phyloP scores from a whole-genome alignment of 2,888 invertebrate genomes.

The Sinopyrophorus schimmeli region DNA sequence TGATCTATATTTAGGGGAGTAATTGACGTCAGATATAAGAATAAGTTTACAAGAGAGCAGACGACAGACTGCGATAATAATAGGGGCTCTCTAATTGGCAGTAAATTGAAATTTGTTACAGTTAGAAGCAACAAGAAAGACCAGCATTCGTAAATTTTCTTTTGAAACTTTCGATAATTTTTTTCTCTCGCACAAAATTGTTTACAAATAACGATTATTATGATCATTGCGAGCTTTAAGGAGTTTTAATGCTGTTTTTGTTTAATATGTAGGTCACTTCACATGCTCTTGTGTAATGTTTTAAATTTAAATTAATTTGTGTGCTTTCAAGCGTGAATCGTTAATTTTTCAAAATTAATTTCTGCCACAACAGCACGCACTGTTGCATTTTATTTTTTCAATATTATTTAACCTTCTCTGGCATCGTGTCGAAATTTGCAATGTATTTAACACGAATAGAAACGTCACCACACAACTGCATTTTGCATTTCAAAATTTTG shows the following conservation, averaged over 20 bases:
- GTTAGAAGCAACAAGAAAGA: too few species aligned
- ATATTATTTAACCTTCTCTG: too few species aligned
- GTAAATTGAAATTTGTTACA: slow-evolving; percentile 22
- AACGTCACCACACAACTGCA: too few species aligned
- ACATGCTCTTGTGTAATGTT: slow-evolving; percentile 23
- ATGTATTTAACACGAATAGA: too few species aligned
- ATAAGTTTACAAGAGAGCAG: slow-evolving; percentile 10
- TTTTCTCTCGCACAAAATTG: too few species aligned
- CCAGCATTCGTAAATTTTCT: too few species aligned
- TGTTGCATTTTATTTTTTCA: neutral
- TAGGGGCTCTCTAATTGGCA: slow-evolving; percentile 23
- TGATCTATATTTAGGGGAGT: slow-evolving; percentile 8
- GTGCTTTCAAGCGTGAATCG: slow-evolving; percentile 29
- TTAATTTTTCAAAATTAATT: slow-evolving; percentile 15
- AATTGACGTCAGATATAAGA: slow-evolving; percentile 15
- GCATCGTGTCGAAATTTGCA: too few species aligned
- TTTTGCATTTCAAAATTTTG: too few species aligned
- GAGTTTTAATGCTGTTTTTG: slow-evolving; percentile 8
- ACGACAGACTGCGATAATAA: slow-evolving; percentile 17
- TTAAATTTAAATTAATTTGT: slow-evolving; percentile 23
- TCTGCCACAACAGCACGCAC: slow-evolving; percentile 5
- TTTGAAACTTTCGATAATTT: too few species aligned
- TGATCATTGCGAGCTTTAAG: slow-evolving; percentile 11
- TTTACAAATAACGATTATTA: too few species aligned
- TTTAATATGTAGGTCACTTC: slow-evolving; percentile 28